Conservation (phyloP, 2,113 vertebrate species). For the Chamaetylas fuelleborni region DNA sequence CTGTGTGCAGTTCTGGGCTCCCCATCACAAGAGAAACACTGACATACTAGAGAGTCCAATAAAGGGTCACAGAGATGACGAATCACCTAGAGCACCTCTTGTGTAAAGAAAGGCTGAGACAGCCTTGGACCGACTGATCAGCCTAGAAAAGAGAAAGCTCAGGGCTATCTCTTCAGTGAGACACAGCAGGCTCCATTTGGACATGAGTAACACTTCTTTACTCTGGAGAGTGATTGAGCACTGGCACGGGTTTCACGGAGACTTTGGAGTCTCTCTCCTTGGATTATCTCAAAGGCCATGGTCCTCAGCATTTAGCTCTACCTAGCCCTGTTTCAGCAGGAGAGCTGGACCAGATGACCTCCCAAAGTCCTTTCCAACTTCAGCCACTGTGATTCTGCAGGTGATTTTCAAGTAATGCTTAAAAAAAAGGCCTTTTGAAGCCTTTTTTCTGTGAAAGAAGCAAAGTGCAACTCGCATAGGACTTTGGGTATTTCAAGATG, state of each 20-base stretch:
- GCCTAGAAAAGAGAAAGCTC: background rate
- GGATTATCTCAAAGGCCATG: background rate
- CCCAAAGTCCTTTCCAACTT: background rate
- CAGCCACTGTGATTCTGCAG: background rate
- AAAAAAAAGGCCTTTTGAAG: background rate
- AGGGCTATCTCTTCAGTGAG: background rate
- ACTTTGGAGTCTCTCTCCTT: no score
- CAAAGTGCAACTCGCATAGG: background rate
- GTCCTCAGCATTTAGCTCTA: background rate
- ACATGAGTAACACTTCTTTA: background rate
- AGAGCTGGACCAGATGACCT: background rate
- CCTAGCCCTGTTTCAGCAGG: background rate
- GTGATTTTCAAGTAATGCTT: background rate
- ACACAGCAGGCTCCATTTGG: background rate
- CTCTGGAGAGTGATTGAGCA: background rate
- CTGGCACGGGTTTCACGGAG: accelerated
- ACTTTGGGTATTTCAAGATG: background rate
- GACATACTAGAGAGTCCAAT: background rate
- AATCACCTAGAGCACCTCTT: background rate
- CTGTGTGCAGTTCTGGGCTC: background rate
- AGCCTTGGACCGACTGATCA: background rate
- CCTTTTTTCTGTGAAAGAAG: background rate
- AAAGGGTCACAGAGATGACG: background rate
- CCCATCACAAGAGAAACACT: background rate
- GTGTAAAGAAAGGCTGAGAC: background rate